Conservation (phyloP, 2,888 invertebrate species). For the Diabrotica balteata region DNA sequence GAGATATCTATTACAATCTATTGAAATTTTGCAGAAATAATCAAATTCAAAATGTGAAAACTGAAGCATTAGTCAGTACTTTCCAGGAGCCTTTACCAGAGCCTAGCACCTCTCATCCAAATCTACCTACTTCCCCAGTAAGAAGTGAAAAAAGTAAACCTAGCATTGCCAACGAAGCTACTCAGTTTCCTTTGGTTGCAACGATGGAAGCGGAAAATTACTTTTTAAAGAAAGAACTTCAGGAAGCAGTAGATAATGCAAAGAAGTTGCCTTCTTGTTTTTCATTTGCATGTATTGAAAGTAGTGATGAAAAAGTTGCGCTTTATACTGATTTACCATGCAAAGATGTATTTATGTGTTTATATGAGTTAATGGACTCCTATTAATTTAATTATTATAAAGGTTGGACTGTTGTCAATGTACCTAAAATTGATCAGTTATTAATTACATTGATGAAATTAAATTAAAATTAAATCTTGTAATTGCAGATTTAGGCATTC, state of each 20-base stretch:
- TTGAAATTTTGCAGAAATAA: too few relatives aligned
- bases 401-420: not conserved
- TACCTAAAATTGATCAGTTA: not conserved
- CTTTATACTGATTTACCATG: not conserved
- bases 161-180: too few relatives aligned
- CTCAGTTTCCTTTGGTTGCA: not conserved
- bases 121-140: too few relatives aligned
- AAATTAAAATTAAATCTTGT: not conserved
- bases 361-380: not conserved
- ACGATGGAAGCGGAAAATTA: not conserved
- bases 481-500: not conserved
- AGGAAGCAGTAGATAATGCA: not conserved
- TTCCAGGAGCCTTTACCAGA: too few relatives aligned
- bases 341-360: not conserved
- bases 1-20: too few relatives aligned
- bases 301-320: not conserved
- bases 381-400: not conserved
- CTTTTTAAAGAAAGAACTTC: not conserved
- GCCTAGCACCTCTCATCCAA: too few relatives aligned
- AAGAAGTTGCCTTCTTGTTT: not conserved
- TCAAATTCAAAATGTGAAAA: too few relatives aligned
- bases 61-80: too few relatives aligned
- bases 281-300: not conserved
- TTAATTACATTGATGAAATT: not conserved
- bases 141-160: too few relatives aligned